phyloP scores from a whole-genome alignment of 2,113 vertebrate genomes.

The Alexandromys fortis region DNA sequence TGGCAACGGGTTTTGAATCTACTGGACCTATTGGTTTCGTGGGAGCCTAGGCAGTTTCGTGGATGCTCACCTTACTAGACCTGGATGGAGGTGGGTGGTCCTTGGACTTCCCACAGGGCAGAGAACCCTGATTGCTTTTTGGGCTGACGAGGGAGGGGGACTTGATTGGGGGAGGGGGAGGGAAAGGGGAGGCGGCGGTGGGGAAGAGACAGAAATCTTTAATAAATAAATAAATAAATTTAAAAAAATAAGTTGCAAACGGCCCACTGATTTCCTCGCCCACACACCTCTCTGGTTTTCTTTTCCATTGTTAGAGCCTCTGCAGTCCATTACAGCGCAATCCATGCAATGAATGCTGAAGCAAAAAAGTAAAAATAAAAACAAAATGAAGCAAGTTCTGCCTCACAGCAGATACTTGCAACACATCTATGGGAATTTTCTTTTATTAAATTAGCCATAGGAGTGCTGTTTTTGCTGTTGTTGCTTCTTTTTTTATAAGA shows the following conservation, averaged over 20 bases:
- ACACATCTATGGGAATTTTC: slow-evolving; percentile 61
- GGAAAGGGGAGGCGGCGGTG: too few species aligned
- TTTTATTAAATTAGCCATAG: slow-evolving; percentile 74
- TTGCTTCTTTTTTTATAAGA: slow-evolving; percentile 58
- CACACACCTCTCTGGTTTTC: slow-evolving; percentile 42
- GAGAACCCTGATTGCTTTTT: too few species aligned
- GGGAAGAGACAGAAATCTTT: too few species aligned
- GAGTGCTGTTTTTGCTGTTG: slow-evolving; percentile 36
- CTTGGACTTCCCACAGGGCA: too few species aligned
- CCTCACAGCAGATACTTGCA: slow-evolving; percentile 63
- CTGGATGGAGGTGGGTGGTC: too few species aligned
- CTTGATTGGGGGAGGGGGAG: too few species aligned
- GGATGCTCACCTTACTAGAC: too few species aligned
- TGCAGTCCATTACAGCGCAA: slow-evolving; percentile 59
- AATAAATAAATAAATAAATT: too few species aligned
- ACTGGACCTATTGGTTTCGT: too few species aligned
- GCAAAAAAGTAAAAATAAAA: slow-evolving; percentile 33
- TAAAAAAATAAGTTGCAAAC: slow-evolving; percentile 52
- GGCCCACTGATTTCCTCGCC: slow-evolving; percentile 42
- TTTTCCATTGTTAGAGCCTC: slow-evolving; percentile 55
- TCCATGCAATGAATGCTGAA: slow-evolving; percentile 66
- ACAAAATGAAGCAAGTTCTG: slow-evolving; percentile 52
- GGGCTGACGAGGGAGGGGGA: too few species aligned
- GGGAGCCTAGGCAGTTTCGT: too few species aligned
- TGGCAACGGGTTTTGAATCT: too few species aligned